phyloP scores from a whole-genome alignment of 1,140 invertebrate genomes.

The Drosophila sp. region DNA sequence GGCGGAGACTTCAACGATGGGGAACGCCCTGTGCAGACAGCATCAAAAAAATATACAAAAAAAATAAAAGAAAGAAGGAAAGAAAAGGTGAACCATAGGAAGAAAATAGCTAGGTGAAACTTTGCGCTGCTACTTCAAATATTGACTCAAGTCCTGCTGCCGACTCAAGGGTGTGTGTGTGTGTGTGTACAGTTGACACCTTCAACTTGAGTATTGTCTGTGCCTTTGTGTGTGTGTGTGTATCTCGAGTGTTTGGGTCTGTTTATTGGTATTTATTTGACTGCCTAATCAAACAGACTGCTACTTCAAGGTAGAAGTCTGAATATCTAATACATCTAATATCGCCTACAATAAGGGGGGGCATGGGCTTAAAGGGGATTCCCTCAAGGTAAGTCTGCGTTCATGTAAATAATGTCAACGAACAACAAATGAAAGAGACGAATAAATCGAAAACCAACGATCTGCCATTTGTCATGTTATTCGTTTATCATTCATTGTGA shows the following conservation, averaged over 20 bases:
- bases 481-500: too few relatives aligned
- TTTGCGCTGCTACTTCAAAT: slow-evolving; percentile 65
- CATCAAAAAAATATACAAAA: slow-evolving; percentile 4
- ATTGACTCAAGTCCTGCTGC: slow-evolving; percentile 62
- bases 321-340: slow-evolving; percentile 49
- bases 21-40: slow-evolving; percentile 45
- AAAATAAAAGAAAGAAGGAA: slow-evolving; percentile 12
- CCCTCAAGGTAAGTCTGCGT: slow-evolving; percentile 23
- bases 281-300: slow-evolving; percentile 71
- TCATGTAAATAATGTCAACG: not conserved
- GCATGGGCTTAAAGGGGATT: slow-evolving; percentile 1
- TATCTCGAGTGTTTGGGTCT: slow-evolving; percentile 24
- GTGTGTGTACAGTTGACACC: slow-evolving; percentile 76
- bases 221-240: slow-evolving; percentile 14
- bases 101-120: slow-evolving; percentile 67
- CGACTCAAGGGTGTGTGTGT: slow-evolving; percentile 54
- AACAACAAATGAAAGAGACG: not conserved
- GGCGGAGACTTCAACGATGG: slow-evolving; percentile 15
- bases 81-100: slow-evolving; percentile 4
- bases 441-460: not conserved
- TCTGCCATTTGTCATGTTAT: not conserved
- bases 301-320: slow-evolving; percentile 45
- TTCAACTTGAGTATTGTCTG: slow-evolving; percentile 50
- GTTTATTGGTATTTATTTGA: slow-evolving; percentile 78
- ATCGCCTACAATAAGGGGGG: slow-evolving; percentile 32